phyloP scores from a whole-genome alignment of 2,888 invertebrate species.

The Cryptocheilus praepositus region DNA sequence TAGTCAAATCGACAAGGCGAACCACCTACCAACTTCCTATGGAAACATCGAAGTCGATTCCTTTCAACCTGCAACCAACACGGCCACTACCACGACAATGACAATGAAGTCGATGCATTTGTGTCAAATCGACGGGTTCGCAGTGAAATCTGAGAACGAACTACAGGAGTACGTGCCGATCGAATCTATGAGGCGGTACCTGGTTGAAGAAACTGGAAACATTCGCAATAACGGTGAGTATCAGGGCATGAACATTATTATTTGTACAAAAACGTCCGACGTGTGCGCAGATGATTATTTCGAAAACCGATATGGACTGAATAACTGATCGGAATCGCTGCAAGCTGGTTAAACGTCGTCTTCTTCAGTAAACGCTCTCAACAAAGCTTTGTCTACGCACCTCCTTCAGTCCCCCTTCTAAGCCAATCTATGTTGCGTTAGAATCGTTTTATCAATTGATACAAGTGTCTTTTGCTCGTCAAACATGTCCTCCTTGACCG shows the following conservation, averaged over 20 bases:
- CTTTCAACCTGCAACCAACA: neutral
- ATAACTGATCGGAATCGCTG: too few species aligned
- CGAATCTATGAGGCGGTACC: slow-evolving; percentile 65
- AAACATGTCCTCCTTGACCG: too few species aligned
- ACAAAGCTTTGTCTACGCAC: too few species aligned
- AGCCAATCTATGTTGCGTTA: too few species aligned
- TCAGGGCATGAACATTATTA: neutral
- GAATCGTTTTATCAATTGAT: too few species aligned
- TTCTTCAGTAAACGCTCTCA: too few species aligned
- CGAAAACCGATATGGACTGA: too few species aligned
- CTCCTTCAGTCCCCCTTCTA: too few species aligned
- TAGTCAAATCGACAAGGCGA: neutral
- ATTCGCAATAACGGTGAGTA: slow-evolving; percentile 43
- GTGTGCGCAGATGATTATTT: too few species aligned
- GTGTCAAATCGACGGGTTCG: slow-evolving; percentile 48
- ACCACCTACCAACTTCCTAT: neutral
- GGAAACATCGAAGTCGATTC: neutral
- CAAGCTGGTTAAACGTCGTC: too few species aligned
- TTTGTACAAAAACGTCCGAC: neutral
- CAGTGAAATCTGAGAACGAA: slow-evolving; percentile 56
- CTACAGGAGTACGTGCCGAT: slow-evolving; percentile 70
- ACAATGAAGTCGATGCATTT: slow-evolving; percentile 42
- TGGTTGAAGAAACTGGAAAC: slow-evolving; percentile 57
- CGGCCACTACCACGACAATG: neutral
- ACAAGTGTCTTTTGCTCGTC: too few species aligned